phyloP scores from a whole-genome alignment of 2,888 invertebrate genomes.

The Ariolimax columbianus region DNA sequence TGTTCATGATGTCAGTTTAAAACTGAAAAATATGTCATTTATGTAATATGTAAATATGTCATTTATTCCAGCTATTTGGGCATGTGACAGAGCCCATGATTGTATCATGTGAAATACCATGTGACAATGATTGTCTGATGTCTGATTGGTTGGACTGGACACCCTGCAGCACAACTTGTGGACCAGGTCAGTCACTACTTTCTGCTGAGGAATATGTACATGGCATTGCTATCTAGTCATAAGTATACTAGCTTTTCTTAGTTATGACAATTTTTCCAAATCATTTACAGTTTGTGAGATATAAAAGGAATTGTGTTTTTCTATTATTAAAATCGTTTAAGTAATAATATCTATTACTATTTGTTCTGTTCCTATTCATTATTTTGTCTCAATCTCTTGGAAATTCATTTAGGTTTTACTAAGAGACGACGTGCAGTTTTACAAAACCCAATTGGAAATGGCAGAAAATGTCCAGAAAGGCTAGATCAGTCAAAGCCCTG shows the following conservation, averaged over 20 bases:
- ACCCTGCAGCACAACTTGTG: conserved; percentile 81
- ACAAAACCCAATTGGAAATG: conserved; percentile 83
- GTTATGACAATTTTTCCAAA: too few relatives aligned
- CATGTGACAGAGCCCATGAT: conserved; percentile 59
- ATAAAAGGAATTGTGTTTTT: too few relatives aligned
- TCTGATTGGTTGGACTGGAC: conserved; percentile 85
- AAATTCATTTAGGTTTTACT: conserved; percentile 62
- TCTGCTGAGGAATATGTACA: background rate
- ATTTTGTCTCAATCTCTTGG: background rate
- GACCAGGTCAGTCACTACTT: conserved; percentile 68
- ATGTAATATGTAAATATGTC: too few relatives aligned
- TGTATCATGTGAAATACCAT: conserved; percentile 80
- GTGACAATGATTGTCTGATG: conserved; percentile 84
- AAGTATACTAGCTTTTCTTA: too few relatives aligned
- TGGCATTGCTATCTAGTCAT: background rate
- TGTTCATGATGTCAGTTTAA: background rate
- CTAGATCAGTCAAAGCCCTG: conserved; percentile 82
- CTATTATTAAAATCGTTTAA: too few relatives aligned
- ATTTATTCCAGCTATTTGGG: conserved; percentile 60
- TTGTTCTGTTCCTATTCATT: too few relatives aligned
- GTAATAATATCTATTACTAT: too few relatives aligned
- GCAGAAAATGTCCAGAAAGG: conserved; percentile 83
- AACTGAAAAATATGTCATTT: background rate
- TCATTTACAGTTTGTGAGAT: too few relatives aligned
- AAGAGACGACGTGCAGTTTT: conserved; percentile 80